Evolutionary conservation across 2,113 vertebrate genomes (phyloP), one percentile per base, ranked within the genome.

Genomic region (Melanotaenia duboulayi): DNA sequence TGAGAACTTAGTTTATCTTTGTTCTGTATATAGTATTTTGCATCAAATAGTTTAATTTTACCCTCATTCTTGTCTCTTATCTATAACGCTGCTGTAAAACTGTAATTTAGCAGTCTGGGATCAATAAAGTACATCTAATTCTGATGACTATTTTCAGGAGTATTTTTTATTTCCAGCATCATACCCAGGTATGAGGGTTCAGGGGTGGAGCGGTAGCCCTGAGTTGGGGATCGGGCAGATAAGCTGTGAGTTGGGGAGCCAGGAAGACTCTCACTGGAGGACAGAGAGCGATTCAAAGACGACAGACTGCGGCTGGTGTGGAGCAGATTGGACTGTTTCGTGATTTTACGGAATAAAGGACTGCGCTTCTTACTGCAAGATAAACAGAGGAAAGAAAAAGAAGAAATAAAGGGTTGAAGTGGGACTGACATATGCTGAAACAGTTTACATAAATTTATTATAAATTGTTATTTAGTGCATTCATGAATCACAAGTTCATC

Each of bases 211-310:
- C 96, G 95, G 86, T 96, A 96, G 85, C 94, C 96, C 87, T 97
- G 96, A 5, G 96, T 96, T 9, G 96, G 96, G 1, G 96, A 97
- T 3, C 96, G 94, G 3, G 96, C 95, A 0, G 96, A 95, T 75
- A 97, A 84, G 61, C 95, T 94, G 78, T 97, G 96, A 39, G 96
- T 97, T 11, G 96, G 96, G 0, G 96, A 98, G 22, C 96, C 96
- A 0, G 96, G 96, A 69, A 98, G 94, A 82, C 96, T 97, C 87
- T 97, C 96, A 39, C 96, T 96, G 85, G 96, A 97, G 48, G 96
- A 97, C 65, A 97, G 81, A 0, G 96, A 97, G 65, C 96, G 95
- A 80, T 96, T 97, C 74, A 97, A 83, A 2, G 96, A 97, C 0
- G 96, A 96, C 32, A 97, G 92, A 12, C 95, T 96, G 71, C 96